Conservation (phyloP, 1,140 invertebrate species). For the Cepaea nemoralis region DNA sequence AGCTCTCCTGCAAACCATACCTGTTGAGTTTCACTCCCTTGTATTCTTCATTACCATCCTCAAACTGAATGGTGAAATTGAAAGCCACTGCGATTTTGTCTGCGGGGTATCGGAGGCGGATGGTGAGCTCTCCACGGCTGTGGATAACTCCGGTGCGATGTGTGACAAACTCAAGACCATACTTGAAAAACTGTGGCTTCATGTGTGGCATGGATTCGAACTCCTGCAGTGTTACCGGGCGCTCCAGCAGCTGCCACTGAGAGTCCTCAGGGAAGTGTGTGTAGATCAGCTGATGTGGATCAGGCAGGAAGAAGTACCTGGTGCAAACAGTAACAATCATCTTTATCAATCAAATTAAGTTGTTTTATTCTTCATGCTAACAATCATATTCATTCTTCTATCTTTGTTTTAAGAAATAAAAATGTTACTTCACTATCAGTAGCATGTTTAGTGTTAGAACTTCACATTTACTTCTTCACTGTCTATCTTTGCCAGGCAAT, state of each 20-base stretch:
- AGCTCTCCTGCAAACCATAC: slow-evolving; percentile 71
- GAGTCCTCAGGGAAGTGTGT: slow-evolving; percentile 71
- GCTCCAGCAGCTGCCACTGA: slow-evolving; percentile 71
- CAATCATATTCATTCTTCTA: too few relatives aligned
- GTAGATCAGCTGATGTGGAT: slow-evolving; percentile 72
- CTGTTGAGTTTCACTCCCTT: slow-evolving; percentile 65
- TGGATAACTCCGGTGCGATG: slow-evolving; percentile 69
- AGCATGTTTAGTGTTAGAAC: too few relatives aligned
- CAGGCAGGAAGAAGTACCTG: slow-evolving; percentile 70
- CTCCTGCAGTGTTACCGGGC: slow-evolving; percentile 64
- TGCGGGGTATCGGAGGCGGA: slow-evolving; percentile 62
- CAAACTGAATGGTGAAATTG: slow-evolving; percentile 69
- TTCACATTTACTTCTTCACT: too few relatives aligned
- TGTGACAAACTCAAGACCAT: slow-evolving; percentile 70
- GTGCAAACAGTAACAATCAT: not conserved
- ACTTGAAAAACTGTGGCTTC: slow-evolving; percentile 72
- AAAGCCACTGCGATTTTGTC: slow-evolving; percentile 67
- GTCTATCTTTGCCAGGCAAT: too few relatives aligned
- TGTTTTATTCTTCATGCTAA: too few relatives aligned
- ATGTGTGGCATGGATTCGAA: slow-evolving; percentile 72
- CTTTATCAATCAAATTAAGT: not conserved
- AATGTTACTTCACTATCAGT: too few relatives aligned
- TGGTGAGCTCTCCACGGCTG: slow-evolving; percentile 65
- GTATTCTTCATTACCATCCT: slow-evolving; percentile 69
- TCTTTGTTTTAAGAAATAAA: too few relatives aligned